Evolutionary conservation across 2,888 invertebrate species (phyloP), one percentile per base, ranked within the genome.

Genomic region (Agriopis marginaria): DNA sequence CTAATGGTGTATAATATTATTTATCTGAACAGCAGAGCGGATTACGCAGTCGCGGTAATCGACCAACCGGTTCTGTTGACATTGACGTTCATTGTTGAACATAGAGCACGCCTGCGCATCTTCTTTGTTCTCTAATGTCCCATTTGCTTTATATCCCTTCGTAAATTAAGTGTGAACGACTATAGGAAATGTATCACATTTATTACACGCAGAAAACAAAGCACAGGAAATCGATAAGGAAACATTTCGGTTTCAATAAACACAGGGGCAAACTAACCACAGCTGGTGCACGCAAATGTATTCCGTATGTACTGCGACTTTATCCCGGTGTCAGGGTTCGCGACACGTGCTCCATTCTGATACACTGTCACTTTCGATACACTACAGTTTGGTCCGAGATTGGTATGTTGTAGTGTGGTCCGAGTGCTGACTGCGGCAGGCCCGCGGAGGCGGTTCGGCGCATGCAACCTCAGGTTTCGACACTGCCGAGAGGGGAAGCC

Each of bases 401-500:
- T 58, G 65, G 71, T 75, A 68, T 70, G 76, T 82, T 82, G 83
- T 82, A 79, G 84, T 85, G 81, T 86, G 83, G 86, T 86, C 79
- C 80, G 84, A 89, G 79, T 80, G 77, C 76, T 71, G 70, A 78
- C 82, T 83, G 82, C 82, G 82, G 77, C 77, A 77, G 75, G 80
- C 81, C 78, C 82, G 79, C 77, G 71, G 80, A 76, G 77, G 79
- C 82, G 77, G 77, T 78, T 71, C 59, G 68, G 82, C 87, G 89
- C 88, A 85, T 85, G 90, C 91, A 90, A 89, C 87, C 86, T 75
- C 83, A 82, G 86, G 88, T 93, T 91, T 89, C 93, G 80, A 91
- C 90, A 93, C 84, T 81, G 79, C 72, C 82, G 85, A 83, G 84
- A 86, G 87, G 88, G 88, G 86, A 86, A 82, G 76, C 82, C 81